Evolutionary conservation across 2,797 vertebrate genomes (phyloP).

Genomic region (Novumbra hubbsi): DNA sequence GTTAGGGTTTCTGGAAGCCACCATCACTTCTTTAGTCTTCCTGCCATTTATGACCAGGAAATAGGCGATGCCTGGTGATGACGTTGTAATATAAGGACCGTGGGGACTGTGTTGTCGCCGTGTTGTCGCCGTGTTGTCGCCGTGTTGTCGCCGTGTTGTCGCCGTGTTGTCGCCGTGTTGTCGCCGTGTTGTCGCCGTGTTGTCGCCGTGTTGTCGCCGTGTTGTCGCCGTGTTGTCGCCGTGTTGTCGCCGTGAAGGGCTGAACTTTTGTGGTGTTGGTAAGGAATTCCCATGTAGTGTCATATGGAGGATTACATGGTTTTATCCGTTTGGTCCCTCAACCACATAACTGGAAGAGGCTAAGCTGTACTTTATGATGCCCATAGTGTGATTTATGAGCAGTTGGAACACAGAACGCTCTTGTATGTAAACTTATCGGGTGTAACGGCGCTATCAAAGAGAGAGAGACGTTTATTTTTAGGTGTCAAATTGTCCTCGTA

Average conservation of each 20-base stretch:
- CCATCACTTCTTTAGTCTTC: no score
- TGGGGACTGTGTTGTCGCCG: slow-evolving; percentile 13
- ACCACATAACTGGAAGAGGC: slow-evolving; percentile 6
- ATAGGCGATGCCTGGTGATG: slow-evolving; percentile 7
- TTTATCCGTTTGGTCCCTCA: slow-evolving; percentile 9
- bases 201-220: no score
- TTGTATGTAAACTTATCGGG: no score
- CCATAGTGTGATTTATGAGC: neutral
- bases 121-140: no score
- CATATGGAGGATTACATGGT: neutral
- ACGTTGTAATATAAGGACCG: neutral
- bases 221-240: no score
- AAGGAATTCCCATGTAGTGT: slow-evolving; percentile 13
- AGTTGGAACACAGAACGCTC: neutral
- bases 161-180: no score
- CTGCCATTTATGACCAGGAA: no score
- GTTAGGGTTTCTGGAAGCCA: no score
- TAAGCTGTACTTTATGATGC: neutral
- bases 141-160: no score
- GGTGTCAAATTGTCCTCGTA: neutral
- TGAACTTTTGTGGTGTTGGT: slow-evolving; percentile 5
- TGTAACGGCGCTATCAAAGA: no score
- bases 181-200: no score
- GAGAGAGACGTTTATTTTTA: neutral
- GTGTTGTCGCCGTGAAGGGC: no score